Base-by-base conservation (phyloP, 64 coral and sea anemone genomes). In the Acropora yongei region DNA sequence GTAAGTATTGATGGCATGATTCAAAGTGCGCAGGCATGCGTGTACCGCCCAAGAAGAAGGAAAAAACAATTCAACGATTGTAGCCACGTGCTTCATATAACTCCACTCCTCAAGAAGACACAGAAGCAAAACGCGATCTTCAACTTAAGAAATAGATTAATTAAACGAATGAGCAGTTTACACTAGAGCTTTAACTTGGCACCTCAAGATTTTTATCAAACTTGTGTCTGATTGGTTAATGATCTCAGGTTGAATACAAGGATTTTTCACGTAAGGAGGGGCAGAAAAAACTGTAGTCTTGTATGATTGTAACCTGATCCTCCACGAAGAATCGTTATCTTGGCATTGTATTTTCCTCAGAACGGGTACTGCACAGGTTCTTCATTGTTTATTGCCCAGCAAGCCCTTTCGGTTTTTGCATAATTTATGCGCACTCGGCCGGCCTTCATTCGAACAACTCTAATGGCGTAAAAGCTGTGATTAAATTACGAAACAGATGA, bases 391-490 rank as follows among this genome's bases (percentile, higher is more conserved):
- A 12, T 48, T 45, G 66, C 82, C 82, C 82, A 9, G 19, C 63
- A 85, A 45, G 51, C 10, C 82, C 65, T 63, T 85, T 48, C 44
- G 82, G 82, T 72, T 69, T 82, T 48, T 85, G 82, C 82, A 85
- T 85, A 71, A 85, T 85, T 85, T 49, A 85, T 85, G 43, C 82
- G 2, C 18, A 47, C 44, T 72, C 41, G 18, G 82, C 61, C 65
- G 47, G 42, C 82, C 43, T 65, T 69, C 65, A 14, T 49, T 71
- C 72, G 10, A 85, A 85, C 63, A 47, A 49, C 44, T 71, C 16
- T 71, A 71, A 85, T 85, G 44, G 82, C 82, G 65, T 19, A 8
- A 63, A 63, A 8, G 13, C 47, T 45, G 8, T 85, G 61, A 71
- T 85, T 72, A 41, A 83, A 83, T 83, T 67, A 47, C 60, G 66